Evolutionary conservation across 2,797 vertebrate species (phyloP).

Genomic region (Hydrophis major): DNA sequence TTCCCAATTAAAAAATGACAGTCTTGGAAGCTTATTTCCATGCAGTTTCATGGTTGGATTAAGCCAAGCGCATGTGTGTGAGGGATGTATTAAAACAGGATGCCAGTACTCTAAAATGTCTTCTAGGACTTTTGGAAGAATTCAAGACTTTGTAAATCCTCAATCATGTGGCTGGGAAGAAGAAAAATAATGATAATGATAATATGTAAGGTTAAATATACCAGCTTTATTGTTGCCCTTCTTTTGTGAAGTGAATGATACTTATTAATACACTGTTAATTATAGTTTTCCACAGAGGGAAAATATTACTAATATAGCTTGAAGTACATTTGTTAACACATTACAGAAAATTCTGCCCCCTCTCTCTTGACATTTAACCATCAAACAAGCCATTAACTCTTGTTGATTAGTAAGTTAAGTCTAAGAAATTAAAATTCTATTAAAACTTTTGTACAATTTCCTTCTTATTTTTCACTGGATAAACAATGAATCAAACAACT

Average conservation of each 20-base stretch:
- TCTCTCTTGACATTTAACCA: conserved; percentile 35
- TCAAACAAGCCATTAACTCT: conserved; percentile 42
- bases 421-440: conserved; percentile 44
- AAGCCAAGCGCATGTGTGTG: not conserved
- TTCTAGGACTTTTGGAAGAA: not conserved
- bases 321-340: conserved; percentile 16
- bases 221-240: not conserved
- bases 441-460: conserved; percentile 19
- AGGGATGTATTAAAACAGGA: not conserved
- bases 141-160: not conserved
- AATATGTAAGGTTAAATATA: conserved; percentile 28
- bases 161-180: not conserved
- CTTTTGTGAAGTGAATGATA: conserved; percentile 18
- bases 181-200: conserved; percentile 7
- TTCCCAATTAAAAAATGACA: not conserved
- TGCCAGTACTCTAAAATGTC: not conserved
- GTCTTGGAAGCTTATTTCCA: not conserved
- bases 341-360: conserved; percentile 41
- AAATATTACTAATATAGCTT: conserved; percentile 48
- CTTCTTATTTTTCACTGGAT: conserved; percentile 24
- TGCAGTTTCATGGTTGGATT: not conserved
- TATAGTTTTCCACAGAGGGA: conserved; percentile 44
- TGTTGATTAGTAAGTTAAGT: conserved; percentile 48
- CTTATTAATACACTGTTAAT: conserved; percentile 46
- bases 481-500: conserved; percentile 41